These are phyloP conservation scores for Podarcis lilfordi DNA, from an alignment of 2,797 vertebrate genomes.

Conservation along the genomic window DNA sequence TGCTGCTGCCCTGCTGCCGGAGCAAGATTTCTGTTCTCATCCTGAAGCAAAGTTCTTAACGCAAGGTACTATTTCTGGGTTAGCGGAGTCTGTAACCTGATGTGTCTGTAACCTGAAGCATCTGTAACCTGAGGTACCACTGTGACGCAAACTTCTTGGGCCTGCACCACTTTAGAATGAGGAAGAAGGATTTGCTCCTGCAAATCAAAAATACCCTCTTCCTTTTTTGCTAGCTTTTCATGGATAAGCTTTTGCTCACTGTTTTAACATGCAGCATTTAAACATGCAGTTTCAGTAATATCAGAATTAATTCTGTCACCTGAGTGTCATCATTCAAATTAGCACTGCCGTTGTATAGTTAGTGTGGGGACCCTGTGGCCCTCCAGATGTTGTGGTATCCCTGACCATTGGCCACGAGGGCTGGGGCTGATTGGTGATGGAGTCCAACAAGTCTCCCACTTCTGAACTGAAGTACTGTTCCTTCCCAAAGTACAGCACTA, in stretches of 20 bases:
- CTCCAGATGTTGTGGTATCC: background rate
- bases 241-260: background rate
- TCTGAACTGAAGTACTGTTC: background rate
- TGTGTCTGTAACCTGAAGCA: too few species aligned
- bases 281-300: background rate
- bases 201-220: background rate
- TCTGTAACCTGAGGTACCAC: too few species aligned
- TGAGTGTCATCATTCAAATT: background rate
- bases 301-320: too few species aligned
- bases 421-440: background rate
- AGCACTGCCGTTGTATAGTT: background rate
- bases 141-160: background rate
- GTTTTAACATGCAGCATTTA: background rate
- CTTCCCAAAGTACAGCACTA: background rate
- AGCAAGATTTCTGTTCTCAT: too few species aligned
- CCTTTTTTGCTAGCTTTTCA: background rate
- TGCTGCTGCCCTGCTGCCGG: too few species aligned
- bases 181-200: background rate
- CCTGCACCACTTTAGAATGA: background rate
- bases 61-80: too few species aligned
- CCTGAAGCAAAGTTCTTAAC: too few species aligned
- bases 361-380: background rate
- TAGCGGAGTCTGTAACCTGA: too few species aligned
- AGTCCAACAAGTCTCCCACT: background rate
- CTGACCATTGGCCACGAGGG: background rate